Evolutionary conservation across 2,888 invertebrate species (phyloP).

Genomic region (Cyclophora albipunctata): DNA sequence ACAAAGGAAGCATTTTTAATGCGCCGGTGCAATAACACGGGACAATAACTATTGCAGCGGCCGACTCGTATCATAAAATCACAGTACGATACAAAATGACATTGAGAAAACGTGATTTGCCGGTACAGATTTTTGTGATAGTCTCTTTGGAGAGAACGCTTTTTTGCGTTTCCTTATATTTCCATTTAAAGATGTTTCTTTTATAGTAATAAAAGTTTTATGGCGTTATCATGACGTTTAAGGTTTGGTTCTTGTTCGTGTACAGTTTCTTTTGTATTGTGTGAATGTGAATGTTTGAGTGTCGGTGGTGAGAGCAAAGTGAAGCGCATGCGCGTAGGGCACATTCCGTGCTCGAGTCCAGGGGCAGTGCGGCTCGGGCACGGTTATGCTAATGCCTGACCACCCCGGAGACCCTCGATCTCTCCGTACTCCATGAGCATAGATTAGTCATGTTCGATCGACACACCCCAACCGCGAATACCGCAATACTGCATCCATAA

Average conservation of each 20-base stretch:
- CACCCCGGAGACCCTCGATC: constrained; percentile 34
- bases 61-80: constrained; percentile 30
- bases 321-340: neutral
- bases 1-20: constrained; percentile 49
- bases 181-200: constrained; percentile 19
- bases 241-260: too few species aligned
- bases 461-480: constrained; percentile 26
- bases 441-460: constrained; percentile 28
- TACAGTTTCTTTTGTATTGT: too few species aligned
- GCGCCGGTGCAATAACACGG: constrained; percentile 32
- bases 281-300: too few species aligned
- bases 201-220: constrained; percentile 17
- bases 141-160: constrained; percentile 7
- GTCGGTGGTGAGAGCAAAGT: constrained; percentile 1
- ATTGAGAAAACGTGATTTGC: constrained; percentile 40
- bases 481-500: constrained; percentile 11
- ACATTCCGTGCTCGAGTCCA: constrained; percentile 10
- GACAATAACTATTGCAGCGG: constrained; percentile 22
- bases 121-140: constrained; percentile 27
- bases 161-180: constrained; percentile 21
- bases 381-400: constrained; percentile 66
- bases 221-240: neutral
- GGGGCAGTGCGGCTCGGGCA: constrained; percentile 40
- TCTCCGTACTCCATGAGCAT: constrained; percentile 23
- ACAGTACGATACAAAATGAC: constrained; percentile 27